Evolutionary conservation across 2,113 vertebrate species (phyloP), one percentile per base, ranked within the genome.

Genomic region (Poecilia latipinna): DNA sequence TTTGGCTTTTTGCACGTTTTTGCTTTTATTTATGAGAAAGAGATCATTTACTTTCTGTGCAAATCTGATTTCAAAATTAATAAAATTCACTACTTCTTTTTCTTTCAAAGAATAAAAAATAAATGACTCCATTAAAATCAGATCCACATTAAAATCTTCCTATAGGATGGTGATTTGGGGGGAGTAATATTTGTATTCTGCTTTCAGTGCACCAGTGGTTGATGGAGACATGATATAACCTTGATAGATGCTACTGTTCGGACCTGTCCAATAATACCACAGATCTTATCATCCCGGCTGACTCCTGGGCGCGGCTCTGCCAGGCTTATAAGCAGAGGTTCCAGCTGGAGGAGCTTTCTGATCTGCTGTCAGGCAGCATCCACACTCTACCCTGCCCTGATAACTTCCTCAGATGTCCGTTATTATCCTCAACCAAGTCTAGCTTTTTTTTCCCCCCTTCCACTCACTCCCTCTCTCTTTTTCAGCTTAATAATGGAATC

Each of bases 401-500:
- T 90, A 89, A 90, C 91, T 92, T 90, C 88, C 88, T 88, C 82
- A 73, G 80, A 75, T 83, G 79, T 85, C 82, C 85, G 76, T 92
- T 91, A 82, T 90, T 85, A 85, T 87, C 75, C 75, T 83, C 74
- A 62, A 82, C 83, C 84, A 88, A 88, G 87, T 85, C 84, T 72
- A 83, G 83, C 86, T 83, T 79, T 68, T 75, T 68, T 73, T 67
- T 28, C 32, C n/a, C 22, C 6, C 79, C 72, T 80, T 74, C 75
- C 70, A 66, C 68, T 80, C 75, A 12, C 90, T 84, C 83, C 78
- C 77, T 84, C 85, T 92, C 86, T 90, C 86, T 86, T 90, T 93
- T 92, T 91, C 89, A 92, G 91, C 91, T 92, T 93, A 91, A 94
- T 94, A 93, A 91, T 88, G 82, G 90, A 90, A 88, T 89, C 77